These are phyloP conservation scores for Leptura quadrifasciata DNA, from an alignment of 2,888 invertebrate species.

Conservation along the genomic window DNA sequence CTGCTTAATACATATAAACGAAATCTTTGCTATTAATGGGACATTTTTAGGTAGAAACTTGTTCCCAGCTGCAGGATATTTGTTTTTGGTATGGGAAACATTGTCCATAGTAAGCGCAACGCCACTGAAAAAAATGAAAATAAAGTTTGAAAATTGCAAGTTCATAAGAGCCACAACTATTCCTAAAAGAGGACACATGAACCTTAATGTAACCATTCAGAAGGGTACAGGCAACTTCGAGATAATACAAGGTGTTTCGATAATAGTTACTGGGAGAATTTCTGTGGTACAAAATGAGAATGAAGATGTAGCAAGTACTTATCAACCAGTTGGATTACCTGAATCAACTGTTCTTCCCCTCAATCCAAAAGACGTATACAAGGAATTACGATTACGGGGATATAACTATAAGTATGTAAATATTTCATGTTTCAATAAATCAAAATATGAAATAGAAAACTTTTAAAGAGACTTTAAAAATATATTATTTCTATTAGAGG, in stretches of 20 bases:
- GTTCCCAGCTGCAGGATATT: slow-evolving; percentile 1
- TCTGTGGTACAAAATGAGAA: slow-evolving; percentile 17
- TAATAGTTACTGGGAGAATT: slow-evolving; percentile 58
- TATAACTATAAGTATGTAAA: no score
- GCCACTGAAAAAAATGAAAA: slow-evolving; percentile 1
- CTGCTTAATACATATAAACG: no score
- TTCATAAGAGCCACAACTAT: slow-evolving; percentile 74
- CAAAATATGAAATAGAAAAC: no score
- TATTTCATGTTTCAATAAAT: no score
- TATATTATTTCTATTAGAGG: no score
- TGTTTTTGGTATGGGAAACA: slow-evolving; percentile 9
- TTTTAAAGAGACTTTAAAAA: no score
- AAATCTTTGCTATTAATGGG: not conserved
- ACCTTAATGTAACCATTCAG: slow-evolving; percentile 62
- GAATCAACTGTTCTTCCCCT: no score
- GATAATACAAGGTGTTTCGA: slow-evolving; percentile 58
- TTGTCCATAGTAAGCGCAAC: not conserved
- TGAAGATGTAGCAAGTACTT: not conserved
- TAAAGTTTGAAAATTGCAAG: slow-evolving; percentile 24
- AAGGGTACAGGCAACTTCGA: slow-evolving; percentile 64
- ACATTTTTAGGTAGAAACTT: slow-evolving; percentile 11
- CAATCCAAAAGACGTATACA: no score
- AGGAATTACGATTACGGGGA: no score
- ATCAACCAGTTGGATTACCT: no score
- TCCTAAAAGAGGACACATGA: slow-evolving; percentile 69